Conservation (phyloP, 2,113 vertebrate genomes). For the Loxodonta africana region DNA sequence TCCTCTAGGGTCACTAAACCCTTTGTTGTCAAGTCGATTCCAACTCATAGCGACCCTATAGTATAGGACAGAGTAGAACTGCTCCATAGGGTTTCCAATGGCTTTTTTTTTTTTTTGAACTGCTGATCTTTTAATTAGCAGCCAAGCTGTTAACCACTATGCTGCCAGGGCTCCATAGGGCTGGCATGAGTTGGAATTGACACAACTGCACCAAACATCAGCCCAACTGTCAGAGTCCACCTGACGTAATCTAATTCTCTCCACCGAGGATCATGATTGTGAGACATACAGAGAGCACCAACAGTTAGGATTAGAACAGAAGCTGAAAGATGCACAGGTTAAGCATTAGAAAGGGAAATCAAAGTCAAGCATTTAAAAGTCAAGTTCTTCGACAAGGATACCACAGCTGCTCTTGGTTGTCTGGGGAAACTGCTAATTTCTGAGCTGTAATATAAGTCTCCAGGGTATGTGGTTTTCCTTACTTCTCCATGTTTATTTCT, state of each 20-base stretch:
- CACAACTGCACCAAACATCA: neutral
- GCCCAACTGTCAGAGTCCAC: neutral
- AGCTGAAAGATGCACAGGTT: neutral
- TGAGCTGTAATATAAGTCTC: neutral
- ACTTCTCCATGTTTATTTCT: neutral
- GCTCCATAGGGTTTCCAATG: too few relatives aligned
- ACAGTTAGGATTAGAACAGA: neutral
- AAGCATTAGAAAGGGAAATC: neutral
- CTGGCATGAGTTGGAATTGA: neutral
- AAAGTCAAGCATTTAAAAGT: neutral
- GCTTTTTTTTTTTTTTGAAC: too few relatives aligned
- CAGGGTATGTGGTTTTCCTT: neutral
- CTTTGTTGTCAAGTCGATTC: too few relatives aligned
- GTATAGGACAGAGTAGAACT: too few relatives aligned
- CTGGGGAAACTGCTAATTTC: slow-evolving; percentile 11
- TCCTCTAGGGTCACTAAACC: too few relatives aligned
- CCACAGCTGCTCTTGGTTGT: neutral
- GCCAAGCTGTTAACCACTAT: too few relatives aligned
- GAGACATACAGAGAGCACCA: neutral
- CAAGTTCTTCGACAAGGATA: neutral
- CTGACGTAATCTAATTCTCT: neutral
- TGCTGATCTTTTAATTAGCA: too few relatives aligned
- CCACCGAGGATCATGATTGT: neutral
- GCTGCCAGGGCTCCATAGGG: too few relatives aligned
- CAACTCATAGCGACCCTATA: too few relatives aligned